Conservation (phyloP, 2,797 vertebrate species). For the Potorous gilbertii region DNA sequence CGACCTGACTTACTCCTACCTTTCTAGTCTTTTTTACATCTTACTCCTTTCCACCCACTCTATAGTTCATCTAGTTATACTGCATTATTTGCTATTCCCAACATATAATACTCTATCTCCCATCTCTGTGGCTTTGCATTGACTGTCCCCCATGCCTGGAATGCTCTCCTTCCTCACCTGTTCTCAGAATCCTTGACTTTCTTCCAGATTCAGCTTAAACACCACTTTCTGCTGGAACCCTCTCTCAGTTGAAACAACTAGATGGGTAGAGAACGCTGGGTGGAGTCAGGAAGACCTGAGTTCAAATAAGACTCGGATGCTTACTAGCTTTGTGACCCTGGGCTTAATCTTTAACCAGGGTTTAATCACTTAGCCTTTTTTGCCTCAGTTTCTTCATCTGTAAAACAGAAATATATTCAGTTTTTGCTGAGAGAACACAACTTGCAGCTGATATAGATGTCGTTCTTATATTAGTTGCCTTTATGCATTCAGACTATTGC, state of each 20-base stretch:
- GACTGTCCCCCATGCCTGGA: not conserved
- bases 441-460: not conserved
- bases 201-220: not conserved
- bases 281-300: not conserved
- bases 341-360: no score
- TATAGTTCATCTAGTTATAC: not conserved
- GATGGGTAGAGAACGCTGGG: not conserved
- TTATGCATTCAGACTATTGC: not conserved
- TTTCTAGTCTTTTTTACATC: not conserved
- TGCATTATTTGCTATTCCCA: not conserved
- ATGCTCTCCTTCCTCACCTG: not conserved
- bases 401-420: not conserved
- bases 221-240: not conserved
- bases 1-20: not conserved
- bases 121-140: not conserved
- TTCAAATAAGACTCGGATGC: not conserved
- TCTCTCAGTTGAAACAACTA: not conserved
- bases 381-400: not conserved
- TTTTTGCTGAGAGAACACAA: not conserved
- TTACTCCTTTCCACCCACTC: not conserved
- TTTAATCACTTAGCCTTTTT: not conserved
- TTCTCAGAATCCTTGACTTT: not conserved
- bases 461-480: not conserved
- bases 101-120: not conserved
- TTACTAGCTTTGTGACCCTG: not conserved